phyloP scores from a whole-genome alignment of 2,888 invertebrate genomes.

The Idaea aversata region DNA sequence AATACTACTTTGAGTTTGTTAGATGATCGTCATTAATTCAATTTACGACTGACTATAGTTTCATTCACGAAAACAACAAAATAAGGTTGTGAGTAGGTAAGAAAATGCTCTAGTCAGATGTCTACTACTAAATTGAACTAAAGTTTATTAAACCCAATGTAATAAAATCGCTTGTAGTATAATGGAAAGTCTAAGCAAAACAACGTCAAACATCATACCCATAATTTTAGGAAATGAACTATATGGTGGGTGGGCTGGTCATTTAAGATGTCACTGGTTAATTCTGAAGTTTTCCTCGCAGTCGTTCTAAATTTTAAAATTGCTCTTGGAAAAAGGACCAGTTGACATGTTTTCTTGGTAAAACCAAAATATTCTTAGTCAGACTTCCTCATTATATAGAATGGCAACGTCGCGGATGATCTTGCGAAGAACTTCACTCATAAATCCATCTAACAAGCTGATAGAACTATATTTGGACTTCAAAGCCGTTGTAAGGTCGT shows the following conservation, averaged over 20 bases:
- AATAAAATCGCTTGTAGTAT: too few relatives aligned
- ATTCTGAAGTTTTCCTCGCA: neutral
- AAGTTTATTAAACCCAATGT: too few relatives aligned
- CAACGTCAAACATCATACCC: neutral
- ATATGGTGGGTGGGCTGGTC: neutral
- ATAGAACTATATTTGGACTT: constrained; percentile 30
- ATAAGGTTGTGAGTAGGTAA: too few relatives aligned
- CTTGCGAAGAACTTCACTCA: constrained; percentile 6
- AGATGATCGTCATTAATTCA: neutral
- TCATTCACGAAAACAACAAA: neutral
- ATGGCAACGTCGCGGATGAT: neutral
- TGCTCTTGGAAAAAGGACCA: neutral
- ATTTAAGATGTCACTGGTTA: neutral
- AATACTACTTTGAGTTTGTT: neutral
- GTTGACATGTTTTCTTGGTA: neutral
- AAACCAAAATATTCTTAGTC: neutral
- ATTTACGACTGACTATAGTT: neutral
- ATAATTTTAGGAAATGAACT: neutral
- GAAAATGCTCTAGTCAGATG: too few relatives aligned
- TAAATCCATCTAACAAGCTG: constrained; percentile 20
- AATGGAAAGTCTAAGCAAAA: too few relatives aligned
- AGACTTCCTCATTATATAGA: constrained; percentile 10
- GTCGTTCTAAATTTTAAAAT: neutral
- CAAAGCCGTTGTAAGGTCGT: constrained; percentile 31
- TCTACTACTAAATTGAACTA: too few relatives aligned